A percentile compares a stretch with the other conserved stretches of the same genome.
Evolutionary conservation across 23 tunicate species (phyloP).

Genomic region (Oikopleura albicans): DNA sequence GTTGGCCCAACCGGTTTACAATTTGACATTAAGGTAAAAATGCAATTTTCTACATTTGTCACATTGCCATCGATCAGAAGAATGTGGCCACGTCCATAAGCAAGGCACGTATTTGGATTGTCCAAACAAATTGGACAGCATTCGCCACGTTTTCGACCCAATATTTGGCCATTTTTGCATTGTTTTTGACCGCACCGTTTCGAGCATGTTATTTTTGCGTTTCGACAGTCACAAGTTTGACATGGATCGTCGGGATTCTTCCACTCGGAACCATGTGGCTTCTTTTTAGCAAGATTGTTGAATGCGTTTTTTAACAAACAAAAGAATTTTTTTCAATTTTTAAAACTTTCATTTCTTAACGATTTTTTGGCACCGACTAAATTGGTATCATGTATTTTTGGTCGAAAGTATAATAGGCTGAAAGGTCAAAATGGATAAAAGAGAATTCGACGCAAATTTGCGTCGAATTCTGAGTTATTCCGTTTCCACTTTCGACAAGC

Average conservation of each 20-base stretch:
- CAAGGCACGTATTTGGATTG: not conserved
- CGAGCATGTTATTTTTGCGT: not conserved
- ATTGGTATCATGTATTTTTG: no score
- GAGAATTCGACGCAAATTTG: no score
- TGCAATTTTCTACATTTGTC: slow-evolving; percentile 5
- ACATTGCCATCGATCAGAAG: not conserved
- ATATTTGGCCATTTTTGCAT: not conserved
- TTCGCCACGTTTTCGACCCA: not conserved
- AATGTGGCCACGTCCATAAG: slow-evolving; percentile 11
- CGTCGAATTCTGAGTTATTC: no score
- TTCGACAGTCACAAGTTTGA: not conserved
- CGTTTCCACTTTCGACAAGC: no score
- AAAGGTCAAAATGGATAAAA: no score
- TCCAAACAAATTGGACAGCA: not conserved
- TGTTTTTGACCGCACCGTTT: not conserved
- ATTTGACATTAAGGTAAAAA: not conserved
- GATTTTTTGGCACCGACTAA: no score
- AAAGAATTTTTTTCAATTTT: no score
- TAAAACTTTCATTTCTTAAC: no score
- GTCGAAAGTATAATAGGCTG: no score
- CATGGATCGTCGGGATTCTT: not conserved
- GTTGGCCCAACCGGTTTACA: not conserved
- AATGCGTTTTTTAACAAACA: no score
- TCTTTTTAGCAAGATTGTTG: not conserved
- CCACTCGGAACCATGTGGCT: not conserved